These are phyloP conservation scores for Drosophila repletoides DNA, from an alignment of 1,140 invertebrate genomes.

Conservation along the genomic window DNA sequence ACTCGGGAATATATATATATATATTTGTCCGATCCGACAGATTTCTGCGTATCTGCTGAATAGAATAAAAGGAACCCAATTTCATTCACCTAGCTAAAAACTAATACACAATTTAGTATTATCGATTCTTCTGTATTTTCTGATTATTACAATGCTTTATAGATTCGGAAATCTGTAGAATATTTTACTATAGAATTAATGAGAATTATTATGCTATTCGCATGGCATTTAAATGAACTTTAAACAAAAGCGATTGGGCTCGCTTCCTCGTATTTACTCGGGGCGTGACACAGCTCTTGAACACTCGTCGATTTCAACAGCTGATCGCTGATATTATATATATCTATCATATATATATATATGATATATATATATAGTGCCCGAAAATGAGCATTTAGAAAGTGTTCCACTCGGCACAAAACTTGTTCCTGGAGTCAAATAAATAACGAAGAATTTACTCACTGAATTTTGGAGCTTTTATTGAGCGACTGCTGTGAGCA, in stretches of 20 bases:
- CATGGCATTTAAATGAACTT: background rate
- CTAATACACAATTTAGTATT: too few relatives aligned
- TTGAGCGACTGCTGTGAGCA: constrained; percentile 26
- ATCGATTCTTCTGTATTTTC: too few relatives aligned
- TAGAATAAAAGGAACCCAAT: too few relatives aligned
- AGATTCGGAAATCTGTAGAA: too few relatives aligned
- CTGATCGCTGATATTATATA: background rate
- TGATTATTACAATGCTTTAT: too few relatives aligned
- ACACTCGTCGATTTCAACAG: background rate
- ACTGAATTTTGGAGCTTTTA: background rate
- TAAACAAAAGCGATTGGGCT: background rate
- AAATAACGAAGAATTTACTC: background rate
- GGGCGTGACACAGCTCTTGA: constrained; percentile 8
- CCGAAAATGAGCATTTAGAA: constrained; percentile 42
- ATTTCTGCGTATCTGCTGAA: too few relatives aligned
- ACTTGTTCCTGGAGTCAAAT: background rate
- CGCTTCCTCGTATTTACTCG: background rate
- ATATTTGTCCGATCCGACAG: too few relatives aligned
- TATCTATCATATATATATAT: too few relatives aligned
- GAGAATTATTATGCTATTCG: constrained; percentile 13
- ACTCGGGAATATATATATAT: too few relatives aligned
- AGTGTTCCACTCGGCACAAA: background rate
- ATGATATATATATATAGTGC: too few relatives aligned
- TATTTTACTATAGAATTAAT: too few relatives aligned
- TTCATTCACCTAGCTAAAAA: too few relatives aligned